Conservation (phyloP, 2,113 vertebrate genomes). For the Chaenocephalus aceratus region DNA sequence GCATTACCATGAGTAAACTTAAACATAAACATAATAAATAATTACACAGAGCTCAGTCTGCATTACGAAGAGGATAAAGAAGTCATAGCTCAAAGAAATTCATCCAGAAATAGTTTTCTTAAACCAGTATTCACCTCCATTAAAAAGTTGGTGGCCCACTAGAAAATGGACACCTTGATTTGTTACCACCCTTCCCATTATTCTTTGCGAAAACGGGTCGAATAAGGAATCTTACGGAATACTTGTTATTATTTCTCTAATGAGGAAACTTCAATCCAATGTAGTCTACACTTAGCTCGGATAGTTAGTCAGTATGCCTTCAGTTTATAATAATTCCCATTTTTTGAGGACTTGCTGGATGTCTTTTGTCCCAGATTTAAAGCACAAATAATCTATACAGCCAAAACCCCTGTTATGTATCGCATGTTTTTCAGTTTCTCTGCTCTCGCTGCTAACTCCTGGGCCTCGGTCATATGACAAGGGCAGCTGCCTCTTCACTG, state of each 20-base stretch:
- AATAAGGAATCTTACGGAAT: no score
- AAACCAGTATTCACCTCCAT: no score
- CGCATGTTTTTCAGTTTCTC: constrained; percentile 12
- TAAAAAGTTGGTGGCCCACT: no score
- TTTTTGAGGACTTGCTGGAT: neutral
- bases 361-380: neutral
- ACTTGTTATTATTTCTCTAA: neutral
- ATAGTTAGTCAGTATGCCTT: neutral
- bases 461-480: constrained; percentile 82
- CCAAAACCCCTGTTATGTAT: neutral
- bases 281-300: neutral
- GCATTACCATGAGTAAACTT: no score
- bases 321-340: no score
- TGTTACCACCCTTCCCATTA: neutral
- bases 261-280: neutral
- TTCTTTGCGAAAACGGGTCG: neutral
- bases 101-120: no score
- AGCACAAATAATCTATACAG: fast-evolving
- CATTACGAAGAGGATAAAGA: no score
- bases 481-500: constrained; percentile 73
- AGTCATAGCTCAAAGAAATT: no score
- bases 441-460: constrained; percentile 27
- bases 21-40: no score
- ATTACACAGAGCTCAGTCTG: no score
- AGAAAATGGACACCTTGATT: no score